Base-by-base conservation (phyloP, 2,113 vertebrate species). In the Ameiurus melas region DNA sequence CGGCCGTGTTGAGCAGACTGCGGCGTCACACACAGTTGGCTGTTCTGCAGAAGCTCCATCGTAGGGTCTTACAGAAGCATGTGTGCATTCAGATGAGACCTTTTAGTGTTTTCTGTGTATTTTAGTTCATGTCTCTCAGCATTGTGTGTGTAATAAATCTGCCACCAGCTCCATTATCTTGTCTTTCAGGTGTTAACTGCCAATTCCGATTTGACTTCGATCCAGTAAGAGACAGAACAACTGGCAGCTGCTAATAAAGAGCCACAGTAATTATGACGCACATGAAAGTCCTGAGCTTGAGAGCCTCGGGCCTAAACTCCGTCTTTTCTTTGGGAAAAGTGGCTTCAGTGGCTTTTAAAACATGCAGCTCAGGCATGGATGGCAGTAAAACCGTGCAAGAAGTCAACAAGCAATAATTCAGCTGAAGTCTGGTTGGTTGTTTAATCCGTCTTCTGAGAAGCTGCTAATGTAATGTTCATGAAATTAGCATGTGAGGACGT, bases 141-240 rank as follows among this genome's bases (percentile, higher is more conserved):
- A 14, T 66, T 19, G 17, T 62, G 39, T 22, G 30, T 19, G n/a
- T n/a, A 53, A 66, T 84, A 64, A 66, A 84, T 85, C 82, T 85
- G 82, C 71, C 87, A 78, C 55, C 87, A 51, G 33, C 71, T 57
- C 70, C 60, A 88, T 88, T 85, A 78, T 85, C 82, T 66, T 84
- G 83, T 84, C 82, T 78, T 73, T 84, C 82, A 78, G 71, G 81
- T 84, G 87, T 84, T 84, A 77, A 84, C 87, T 88, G 81, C 81
- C 81, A 84, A 84, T 88, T 84, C 87, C 71, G 87, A 88, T 88
- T 84, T 78, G 87, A 88, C 70, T 83, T 25, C 4, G 53, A 83
- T 87, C 86, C 86, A 87, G 47, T 47, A 33, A 83, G 79, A 87
- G 86, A 83, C 33, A 51, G 55, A 83, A 47, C 81, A 87, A 84